Evolutionary conservation across 2,797 vertebrate genomes (phyloP).

Genomic region (Poecilia picta): DNA sequence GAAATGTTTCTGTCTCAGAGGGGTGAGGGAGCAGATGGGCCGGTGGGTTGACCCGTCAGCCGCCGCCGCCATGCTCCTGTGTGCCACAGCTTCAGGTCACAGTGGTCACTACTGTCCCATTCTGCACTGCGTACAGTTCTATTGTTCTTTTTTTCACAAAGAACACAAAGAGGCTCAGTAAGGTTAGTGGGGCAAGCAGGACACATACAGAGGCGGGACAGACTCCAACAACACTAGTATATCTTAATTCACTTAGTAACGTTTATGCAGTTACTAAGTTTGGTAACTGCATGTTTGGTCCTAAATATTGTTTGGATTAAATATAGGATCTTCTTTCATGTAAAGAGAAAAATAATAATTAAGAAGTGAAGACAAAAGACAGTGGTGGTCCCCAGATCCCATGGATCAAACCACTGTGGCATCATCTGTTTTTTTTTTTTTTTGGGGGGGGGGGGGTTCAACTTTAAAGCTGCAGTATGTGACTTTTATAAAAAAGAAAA

Average conservation of each 20-base stretch:
- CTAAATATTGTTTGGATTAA: neutral
- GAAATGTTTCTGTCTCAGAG: slow-evolving; percentile 35
- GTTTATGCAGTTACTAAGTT: neutral
- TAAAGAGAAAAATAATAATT: neutral
- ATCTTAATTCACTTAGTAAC: neutral
- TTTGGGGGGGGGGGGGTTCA: too few species aligned
- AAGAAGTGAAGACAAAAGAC: neutral
- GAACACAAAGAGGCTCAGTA: slow-evolving; percentile 17
- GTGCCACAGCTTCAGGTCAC: slow-evolving; percentile 65
- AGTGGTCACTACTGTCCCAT: slow-evolving; percentile 44
- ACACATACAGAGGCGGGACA: slow-evolving; percentile 16
- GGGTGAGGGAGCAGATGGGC: slow-evolving; percentile 9
- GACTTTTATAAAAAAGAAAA: too few species aligned
- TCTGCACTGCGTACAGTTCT: slow-evolving; percentile 18
- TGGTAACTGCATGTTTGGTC: too few species aligned
- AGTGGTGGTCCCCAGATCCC: neutral
- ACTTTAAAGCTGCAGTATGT: neutral
- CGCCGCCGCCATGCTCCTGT: neutral
- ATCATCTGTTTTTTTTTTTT: neutral
- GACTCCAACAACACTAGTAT: neutral
- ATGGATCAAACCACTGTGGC: neutral
- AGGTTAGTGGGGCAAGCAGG: slow-evolving; percentile 27
- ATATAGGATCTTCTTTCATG: neutral
- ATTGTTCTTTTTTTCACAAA: slow-evolving; percentile 49
- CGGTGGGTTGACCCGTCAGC: neutral